Base-by-base conservation (phyloP, 1,140 invertebrate genomes). In the Amphibalanus amphitrite region DNA sequence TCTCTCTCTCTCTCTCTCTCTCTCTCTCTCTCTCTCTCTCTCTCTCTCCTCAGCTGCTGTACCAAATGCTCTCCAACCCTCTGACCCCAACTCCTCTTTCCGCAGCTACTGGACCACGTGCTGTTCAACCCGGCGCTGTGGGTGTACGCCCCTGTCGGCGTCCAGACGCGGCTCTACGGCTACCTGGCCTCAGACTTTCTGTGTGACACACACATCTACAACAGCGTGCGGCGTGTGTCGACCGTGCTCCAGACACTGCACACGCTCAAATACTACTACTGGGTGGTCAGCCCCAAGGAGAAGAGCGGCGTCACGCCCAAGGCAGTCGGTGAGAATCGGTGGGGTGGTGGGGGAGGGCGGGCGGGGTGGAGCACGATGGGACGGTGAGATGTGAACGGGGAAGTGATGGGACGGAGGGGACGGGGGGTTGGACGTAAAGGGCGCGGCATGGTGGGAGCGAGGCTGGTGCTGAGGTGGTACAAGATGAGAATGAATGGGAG, bases 201-300 rank as follows among this genome's bases (percentile, higher is more conserved):
- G 74, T 91, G 91, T 72, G 94, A 98, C 81, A 95, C 93, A 0
- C 93, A 97, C 73, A 97, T 98, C 76, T 98, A 97, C 82, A 94
- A 91, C 74, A 97, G 96, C 81, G 95, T 99, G 28, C 84, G 97
- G 64, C 85, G 96, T 70, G 94, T 98, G 67, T 95, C 93, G 76
- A 98, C 96, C 0, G 95, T 99, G 0, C 84, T 99, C 15, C 95
- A 99, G 82, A 97, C 95, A 0, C 93, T 99, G 74, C 95, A 99
- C 79, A 95, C 97, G 0, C 84, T 99, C 38, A 99, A 99, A 82
- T 97, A 95, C 79, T 99, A 98, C 82, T 99, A 99, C 80, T 99
- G 96, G 95, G 92, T 99, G 25, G 90, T 92, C 3, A 97, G 95
- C 85, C 96, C 96, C 0, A 85, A 91, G 75, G 86, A 91, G 59